Conservation (phyloP, 2,888 invertebrate genomes). For the Melieria picta region DNA sequence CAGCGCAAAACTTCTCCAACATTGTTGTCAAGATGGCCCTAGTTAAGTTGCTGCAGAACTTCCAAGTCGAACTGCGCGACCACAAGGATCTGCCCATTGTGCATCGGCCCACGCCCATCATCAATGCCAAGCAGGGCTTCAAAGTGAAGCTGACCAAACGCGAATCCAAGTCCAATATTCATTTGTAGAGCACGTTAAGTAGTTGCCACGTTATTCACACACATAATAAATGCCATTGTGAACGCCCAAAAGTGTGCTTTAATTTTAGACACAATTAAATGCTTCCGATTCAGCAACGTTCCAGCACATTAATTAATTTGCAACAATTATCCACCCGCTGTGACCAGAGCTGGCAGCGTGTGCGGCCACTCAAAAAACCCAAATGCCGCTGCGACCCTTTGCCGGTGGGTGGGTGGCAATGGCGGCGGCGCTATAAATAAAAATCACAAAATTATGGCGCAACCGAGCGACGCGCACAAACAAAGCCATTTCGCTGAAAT, state of each 20-base stretch:
- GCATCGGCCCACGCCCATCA: constrained; percentile 33
- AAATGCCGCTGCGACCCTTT: too few relatives aligned
- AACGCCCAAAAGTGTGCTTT: neutral
- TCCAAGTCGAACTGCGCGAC: constrained; percentile 50
- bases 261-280: neutral
- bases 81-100: constrained; percentile 36
- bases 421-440: neutral
- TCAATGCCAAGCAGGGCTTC: constrained; percentile 39
- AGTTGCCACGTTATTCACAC: too few relatives aligned
- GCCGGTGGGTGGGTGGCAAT: too few relatives aligned
- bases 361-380: too few relatives aligned
- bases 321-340: neutral
- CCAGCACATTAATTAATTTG: neutral
- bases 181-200: neutral
- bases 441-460: constrained; percentile 3
- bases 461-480: too few relatives aligned
- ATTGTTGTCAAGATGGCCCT: constrained; percentile 59
- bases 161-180: neutral
- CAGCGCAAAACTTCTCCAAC: constrained; percentile 60
- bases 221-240: neutral
- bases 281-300: too few relatives aligned
- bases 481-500: too few relatives aligned
- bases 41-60: constrained; percentile 56
- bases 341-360: neutral
- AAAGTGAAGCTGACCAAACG: constrained; percentile 31